Base-by-base conservation (phyloP, 2,888 invertebrate species). In the Sminthurinus aureus region DNA sequence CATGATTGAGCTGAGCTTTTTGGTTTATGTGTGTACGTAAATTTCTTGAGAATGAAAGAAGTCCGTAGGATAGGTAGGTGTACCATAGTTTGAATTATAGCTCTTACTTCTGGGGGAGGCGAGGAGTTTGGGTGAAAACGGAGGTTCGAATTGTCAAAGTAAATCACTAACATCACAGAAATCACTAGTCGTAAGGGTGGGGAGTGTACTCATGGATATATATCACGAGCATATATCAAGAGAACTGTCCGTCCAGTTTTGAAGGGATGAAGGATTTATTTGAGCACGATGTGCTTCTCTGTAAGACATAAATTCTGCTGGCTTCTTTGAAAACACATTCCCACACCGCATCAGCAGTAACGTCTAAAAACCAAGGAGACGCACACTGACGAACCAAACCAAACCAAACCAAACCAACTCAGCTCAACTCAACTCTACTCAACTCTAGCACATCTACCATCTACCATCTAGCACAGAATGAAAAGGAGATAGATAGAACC, bases 121-220 rank as follows among this genome's bases (percentile, higher is more conserved):
- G 82, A 69, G 83, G 73, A 78, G 78, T 76, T 67, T 67, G 83
- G 83, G 78, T 78, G 82, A 82, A 82, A 82, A 82, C 82, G 82
- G 82, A 82, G 82, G 82, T 83, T 83, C 78, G 83, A 78, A 83
- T 83, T 83, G 83, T 83, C 83, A 83, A 78, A 83, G 83, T 83
- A 83, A 83, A 83, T 83, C 83, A 83, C 83, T 83, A 73, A 58
- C 83, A 83, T 83, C 83, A 83, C 69, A 82, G 83, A 83, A 38
- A 83, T 83, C 83, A 83, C 83, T 83, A 83, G 78, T 78, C 78
- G 78, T 73, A 83, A 78, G 78, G 82, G 82, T 82, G 82, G 82
- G 82, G 82, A 82, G 82, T 82, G 82, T 38, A 82, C 82, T 82
- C 82, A 82, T 82, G 82, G 82, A 82, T 82, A 82, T 82, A 82